Evolutionary conservation across 2,888 invertebrate species (phyloP), one percentile per base, ranked within the genome.

Genomic region (Athalia circularis): DNA sequence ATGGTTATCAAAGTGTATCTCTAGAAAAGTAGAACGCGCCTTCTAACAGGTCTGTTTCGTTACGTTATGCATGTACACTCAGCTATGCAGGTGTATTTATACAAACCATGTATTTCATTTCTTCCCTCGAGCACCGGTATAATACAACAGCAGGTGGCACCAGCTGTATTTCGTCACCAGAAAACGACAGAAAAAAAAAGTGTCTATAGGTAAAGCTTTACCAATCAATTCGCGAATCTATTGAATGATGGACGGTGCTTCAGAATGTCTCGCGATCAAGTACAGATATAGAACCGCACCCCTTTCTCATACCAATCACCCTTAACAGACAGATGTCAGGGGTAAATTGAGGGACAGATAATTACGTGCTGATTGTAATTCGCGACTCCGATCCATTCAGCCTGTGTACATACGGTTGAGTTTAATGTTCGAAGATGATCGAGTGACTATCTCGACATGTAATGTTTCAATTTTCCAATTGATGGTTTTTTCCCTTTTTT

Each of bases 181-280:
- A 29, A 29, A 29, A 29, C 29, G 29, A 2, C 29, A 29, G 29
- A 29, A 29, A 29, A 29, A 29, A 29, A 29, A 29, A 29, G 0
- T 2, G 65, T 8, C 13, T 65, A 45, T 65, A 48, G 48, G 52
- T 52, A 59, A 72, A 45, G 45, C 72, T 72, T 57, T 45, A 45
- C 59, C 47, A 72, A 72, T 72, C 57, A 72, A 72, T 72, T 72
- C 72, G 72, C 57, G 57, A 72, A 72, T 15, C 13, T 72, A 59
- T 72, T 47, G 29, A 29, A 72, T 72, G 72, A 59, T 59, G 72
- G 9, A n/a, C 45, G 45, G 59, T 2, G 57, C 13, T 72, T 59
- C 72, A 47, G 72, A 72, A 72, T 59, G 45, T 59, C 72, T 59
- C 13, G 57, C 29, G 29, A 29, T 29, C 29, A 72, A 54, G 54